Base-by-base conservation (phyloP, 1,140 invertebrate species). In the Teleopsis dalmanni region DNA sequence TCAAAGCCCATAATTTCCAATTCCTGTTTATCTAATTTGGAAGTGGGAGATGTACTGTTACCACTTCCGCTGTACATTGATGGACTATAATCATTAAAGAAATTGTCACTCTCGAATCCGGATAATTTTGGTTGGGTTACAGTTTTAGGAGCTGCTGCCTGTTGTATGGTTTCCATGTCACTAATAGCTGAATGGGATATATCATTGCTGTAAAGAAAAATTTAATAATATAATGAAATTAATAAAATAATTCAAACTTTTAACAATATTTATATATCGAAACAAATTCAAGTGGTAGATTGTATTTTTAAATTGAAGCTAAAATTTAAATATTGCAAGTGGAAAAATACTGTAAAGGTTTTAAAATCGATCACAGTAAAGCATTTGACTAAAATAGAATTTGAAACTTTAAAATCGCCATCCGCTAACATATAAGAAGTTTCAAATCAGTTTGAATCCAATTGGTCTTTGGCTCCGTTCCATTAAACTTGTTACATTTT, bases 81-180 rank as follows among this genome's bases (percentile, higher is more conserved):
- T 45, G 58, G 26, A 6, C 69, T 63, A 31, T 71, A 72, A 44
- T 75, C 73, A 52, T 75, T 73, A 40, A 78, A 70, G 43, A 67
- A 65, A 16, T 41, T 59, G 10, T 67, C 64, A 40, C 56, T 59
- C 9, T 67, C 61, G 21, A 56, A 14, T 10, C 26, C 1, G 51
- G 40, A 3, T 33, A 13, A 9, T 19, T 35, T 34, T n/a, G 16
- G 22, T 29, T 21, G 23, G 40, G 26, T 19, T n/a, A n/a, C n/a
- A 10, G 44, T 40, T 43, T 68, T 70, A 2, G 71, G 58, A 0
- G 75, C 73, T 4, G 58, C 54, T 1, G 58, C 26, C 73, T 98
- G 94, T 65, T 92, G 84, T 59, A 98, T 93, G 6, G 80, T 82
- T 59, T 87, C 82, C 91, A 98, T 98, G 63, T 97, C 94, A 42